Conservation (phyloP, 2,113 vertebrate species). For the Chauna torquata region DNA sequence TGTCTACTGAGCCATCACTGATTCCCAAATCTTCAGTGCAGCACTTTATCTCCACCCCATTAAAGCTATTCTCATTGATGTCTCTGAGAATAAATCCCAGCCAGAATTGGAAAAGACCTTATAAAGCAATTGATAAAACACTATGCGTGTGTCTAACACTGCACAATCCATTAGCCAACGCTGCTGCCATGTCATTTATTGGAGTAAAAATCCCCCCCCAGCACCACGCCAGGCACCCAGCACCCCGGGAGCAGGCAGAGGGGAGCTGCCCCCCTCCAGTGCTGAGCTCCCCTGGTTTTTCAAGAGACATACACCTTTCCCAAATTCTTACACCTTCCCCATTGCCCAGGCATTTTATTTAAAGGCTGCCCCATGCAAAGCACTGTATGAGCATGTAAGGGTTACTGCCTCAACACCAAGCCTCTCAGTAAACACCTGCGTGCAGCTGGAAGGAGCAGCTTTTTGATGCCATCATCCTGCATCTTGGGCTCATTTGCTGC, state of each 20-base stretch:
- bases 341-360: neutral
- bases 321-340: rapidly evolving
- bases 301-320: neutral
- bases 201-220: neutral
- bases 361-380: too few species aligned
- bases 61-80: neutral
- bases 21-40: neutral
- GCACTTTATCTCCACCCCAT: rapidly evolving
- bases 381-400: too few species aligned
- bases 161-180: rapidly evolving
- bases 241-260: too few species aligned
- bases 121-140: neutral
- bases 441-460: neutral
- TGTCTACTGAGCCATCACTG: neutral
- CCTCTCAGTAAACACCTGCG: too few species aligned
- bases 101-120: neutral
- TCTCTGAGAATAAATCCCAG: neutral
- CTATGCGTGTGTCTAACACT: rapidly evolving
- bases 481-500: neutral
- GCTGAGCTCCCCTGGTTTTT: neutral
- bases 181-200: neutral
- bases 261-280: neutral
- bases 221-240: neutral
- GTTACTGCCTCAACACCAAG: too few species aligned
- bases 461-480: too few species aligned